phyloP scores from a whole-genome alignment of 2,888 invertebrate genomes.

The Rhagonycha lutea region DNA sequence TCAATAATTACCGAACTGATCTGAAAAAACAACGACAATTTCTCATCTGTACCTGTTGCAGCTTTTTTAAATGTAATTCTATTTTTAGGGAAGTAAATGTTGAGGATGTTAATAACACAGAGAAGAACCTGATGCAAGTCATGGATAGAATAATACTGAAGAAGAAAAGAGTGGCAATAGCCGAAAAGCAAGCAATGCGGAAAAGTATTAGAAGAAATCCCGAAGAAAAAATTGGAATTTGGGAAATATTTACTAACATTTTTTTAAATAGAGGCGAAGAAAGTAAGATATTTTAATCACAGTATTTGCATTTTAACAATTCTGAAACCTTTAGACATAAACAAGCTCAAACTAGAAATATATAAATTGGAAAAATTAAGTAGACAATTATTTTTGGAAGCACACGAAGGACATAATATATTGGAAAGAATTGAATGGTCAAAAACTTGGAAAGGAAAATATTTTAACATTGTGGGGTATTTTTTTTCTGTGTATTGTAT shows the following conservation, averaged over 20 bases:
- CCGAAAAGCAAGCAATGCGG: slow-evolving; percentile 58
- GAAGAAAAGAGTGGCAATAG: slow-evolving; percentile 88
- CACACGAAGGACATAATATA: slow-evolving; percentile 90
- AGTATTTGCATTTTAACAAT: background rate
- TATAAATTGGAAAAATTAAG: slow-evolving; percentile 88
- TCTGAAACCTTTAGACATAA: slow-evolving; percentile 64
- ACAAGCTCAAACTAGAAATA: slow-evolving; percentile 83
- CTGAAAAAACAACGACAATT: background rate
- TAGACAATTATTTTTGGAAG: slow-evolving; percentile 93
- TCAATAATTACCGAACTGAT: background rate
- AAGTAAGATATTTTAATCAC: slow-evolving; percentile 58
- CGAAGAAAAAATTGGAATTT: slow-evolving; percentile 62
- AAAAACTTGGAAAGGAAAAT: slow-evolving; percentile 94
- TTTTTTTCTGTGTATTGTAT: slow-evolving; percentile 98
- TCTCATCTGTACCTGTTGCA: background rate
- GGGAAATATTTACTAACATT: slow-evolving; percentile 71
- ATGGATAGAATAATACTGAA: slow-evolving; percentile 96
- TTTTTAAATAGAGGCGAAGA: slow-evolving; percentile 60
- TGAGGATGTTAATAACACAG: slow-evolving; percentile 84
- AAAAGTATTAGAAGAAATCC: slow-evolving; percentile 47
- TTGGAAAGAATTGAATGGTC: slow-evolving; percentile 93
- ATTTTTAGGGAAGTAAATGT: slow-evolving; percentile 80
- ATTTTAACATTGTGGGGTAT: slow-evolving; percentile 97
- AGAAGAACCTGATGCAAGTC: slow-evolving; percentile 91
- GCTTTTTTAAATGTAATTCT: background rate